Percentiles rank a stretch among this genome's conserved stretches.
These are phyloP conservation scores for Hecatera dysodea DNA, from an alignment of 2,888 invertebrate genomes.

Conservation along the genomic window DNA sequence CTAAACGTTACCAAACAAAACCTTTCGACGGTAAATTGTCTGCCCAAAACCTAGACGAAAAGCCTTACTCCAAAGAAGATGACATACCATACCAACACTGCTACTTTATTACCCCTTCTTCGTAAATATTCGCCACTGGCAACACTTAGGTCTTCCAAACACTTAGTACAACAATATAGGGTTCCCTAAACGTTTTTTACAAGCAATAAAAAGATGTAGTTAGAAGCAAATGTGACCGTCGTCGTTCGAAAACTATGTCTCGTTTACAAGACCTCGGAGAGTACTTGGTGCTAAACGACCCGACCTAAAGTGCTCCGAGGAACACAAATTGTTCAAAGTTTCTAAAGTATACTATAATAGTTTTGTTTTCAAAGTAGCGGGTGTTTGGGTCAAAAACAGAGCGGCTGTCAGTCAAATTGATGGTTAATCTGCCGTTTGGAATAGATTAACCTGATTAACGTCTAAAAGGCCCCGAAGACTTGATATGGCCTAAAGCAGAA, in stretches of 20 bases:
- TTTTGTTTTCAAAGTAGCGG: conserved; percentile 35
- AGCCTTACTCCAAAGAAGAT: neutral
- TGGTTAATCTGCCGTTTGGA: conserved; percentile 10
- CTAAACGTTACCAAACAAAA: neutral
- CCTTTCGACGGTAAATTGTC: neutral
- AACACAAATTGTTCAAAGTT: conserved; percentile 58
- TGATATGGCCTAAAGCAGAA: neutral
- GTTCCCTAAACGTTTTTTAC: conserved; percentile 48
- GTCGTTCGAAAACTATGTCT: conserved; percentile 40
- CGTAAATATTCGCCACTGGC: conserved; percentile 9
- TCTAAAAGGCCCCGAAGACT: neutral
- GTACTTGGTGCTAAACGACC: conserved; percentile 46
- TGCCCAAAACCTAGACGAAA: conserved; percentile 5
- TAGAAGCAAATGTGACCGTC: conserved; percentile 35
- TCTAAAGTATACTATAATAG: conserved; percentile 51
- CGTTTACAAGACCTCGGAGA: conserved; percentile 38
- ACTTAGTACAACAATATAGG: conserved; percentile 30
- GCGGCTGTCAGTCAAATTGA: conserved; percentile 32
- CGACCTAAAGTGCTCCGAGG: conserved; percentile 44
- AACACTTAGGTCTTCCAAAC: conserved; percentile 37
- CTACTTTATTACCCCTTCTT: neutral
- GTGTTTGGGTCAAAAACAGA: conserved; percentile 11
- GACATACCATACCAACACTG: neutral
- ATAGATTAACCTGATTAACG: conserved; percentile 1
- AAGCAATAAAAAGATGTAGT: conserved; percentile 45